A percentile compares a stretch with the other conserved stretches of the same genome.
Conservation (phyloP, 2,888 invertebrate genomes). For the Pachydiplax longipennis region DNA sequence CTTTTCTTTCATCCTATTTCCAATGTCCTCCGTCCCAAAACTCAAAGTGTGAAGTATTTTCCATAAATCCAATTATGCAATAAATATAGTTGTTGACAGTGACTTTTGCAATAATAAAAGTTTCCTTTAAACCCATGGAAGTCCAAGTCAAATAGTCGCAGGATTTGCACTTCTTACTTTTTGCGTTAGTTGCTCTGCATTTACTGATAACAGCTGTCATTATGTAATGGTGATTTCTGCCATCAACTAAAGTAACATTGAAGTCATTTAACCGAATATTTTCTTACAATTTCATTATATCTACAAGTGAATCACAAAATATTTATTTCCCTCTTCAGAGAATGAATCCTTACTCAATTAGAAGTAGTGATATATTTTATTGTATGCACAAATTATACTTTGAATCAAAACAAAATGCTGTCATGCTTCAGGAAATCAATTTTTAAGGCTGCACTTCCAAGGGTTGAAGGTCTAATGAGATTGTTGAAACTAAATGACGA, state of each 20-base stretch:
- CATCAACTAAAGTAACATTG: too few species aligned
- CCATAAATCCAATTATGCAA: constrained; percentile 28
- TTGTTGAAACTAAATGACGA: neutral
- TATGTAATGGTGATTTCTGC: too few species aligned
- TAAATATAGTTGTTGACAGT: constrained; percentile 28
- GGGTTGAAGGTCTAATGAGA: neutral
- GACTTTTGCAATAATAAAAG: constrained; percentile 29
- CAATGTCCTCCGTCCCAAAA: constrained; percentile 40
- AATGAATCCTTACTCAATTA: too few species aligned
- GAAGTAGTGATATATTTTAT: neutral
- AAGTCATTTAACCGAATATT: too few species aligned
- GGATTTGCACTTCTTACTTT: neutral
- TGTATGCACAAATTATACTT: neutral
- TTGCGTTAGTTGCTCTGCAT: too few species aligned
- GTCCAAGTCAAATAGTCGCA: neutral
- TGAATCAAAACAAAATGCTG: neutral
- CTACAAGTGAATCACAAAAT: too few species aligned
- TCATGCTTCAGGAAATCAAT: neutral
- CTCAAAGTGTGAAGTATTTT: constrained; percentile 19
- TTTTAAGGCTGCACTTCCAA: neutral
- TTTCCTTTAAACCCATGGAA: constrained; percentile 14
- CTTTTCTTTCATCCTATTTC: constrained; percentile 1
- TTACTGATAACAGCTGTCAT: too few species aligned
- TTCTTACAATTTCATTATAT: too few species aligned
- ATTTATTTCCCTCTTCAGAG: too few species aligned